These are phyloP conservation scores for Sandelia bainsii DNA, from an alignment of 2,797 vertebrate species.

Conservation along the genomic window DNA sequence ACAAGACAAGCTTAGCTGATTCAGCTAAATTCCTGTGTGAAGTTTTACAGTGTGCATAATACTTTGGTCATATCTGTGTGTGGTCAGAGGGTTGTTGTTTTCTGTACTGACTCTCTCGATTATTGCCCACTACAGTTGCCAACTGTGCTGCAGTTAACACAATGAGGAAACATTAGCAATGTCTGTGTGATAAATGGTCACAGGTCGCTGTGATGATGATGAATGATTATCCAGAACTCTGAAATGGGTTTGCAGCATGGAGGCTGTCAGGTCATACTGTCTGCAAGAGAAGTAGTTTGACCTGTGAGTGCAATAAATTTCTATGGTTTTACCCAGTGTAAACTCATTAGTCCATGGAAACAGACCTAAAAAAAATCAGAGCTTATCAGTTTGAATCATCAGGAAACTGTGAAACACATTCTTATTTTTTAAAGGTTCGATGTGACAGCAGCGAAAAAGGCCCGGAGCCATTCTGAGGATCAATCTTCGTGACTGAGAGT, in stretches of 20 bases:
- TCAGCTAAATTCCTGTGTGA: too few relatives aligned
- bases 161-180: conserved; percentile 55
- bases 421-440: too few relatives aligned
- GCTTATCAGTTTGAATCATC: conserved; percentile 24
- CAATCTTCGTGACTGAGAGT: conserved; percentile 27
- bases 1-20: too few relatives aligned
- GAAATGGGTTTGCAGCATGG: neutral
- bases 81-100: neutral
- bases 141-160: neutral
- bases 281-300: neutral
- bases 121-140: neutral
- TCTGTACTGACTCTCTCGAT: neutral
- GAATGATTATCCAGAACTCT: conserved; percentile 50
- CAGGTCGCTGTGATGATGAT: too few relatives aligned
- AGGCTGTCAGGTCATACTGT: neutral
- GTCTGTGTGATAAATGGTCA: neutral
- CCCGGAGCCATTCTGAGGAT: conserved; percentile 48
- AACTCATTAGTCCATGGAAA: neutral
- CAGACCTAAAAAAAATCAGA: conserved; percentile 2
- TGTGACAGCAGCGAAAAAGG: conserved; percentile 32
- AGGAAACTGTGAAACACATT: too few relatives aligned
- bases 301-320: neutral
- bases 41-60: too few relatives aligned
- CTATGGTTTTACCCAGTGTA: neutral
- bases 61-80: neutral